These are phyloP conservation scores for Allophyes oxyacanthae DNA, from an alignment of 2,888 invertebrate genomes.

Conservation along the genomic window DNA sequence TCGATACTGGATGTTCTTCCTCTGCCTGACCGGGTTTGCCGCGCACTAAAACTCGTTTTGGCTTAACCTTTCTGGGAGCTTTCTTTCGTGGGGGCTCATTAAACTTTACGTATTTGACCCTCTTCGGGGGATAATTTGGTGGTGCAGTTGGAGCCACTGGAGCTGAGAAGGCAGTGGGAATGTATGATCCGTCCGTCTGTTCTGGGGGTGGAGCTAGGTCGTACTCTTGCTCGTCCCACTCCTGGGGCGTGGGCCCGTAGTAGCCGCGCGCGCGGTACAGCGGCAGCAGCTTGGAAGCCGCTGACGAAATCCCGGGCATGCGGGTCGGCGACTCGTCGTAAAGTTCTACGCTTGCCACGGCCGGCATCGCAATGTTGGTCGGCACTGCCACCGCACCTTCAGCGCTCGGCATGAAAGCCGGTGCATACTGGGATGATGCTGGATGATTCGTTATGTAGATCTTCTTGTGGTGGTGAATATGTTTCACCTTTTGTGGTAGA, in stretches of 20 bases:
- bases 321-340: conserved; percentile 74
- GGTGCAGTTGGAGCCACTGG: conserved; percentile 58
- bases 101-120: conserved; percentile 80
- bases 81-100: conserved; percentile 79
- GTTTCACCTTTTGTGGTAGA: conserved; percentile 88
- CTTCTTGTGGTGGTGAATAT: conserved; percentile 88
- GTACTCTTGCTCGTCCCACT: conserved; percentile 79
- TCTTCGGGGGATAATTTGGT: conserved; percentile 69
- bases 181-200: conserved; percentile 65
- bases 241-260: conserved; percentile 80
- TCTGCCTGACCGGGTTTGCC: conserved; percentile 70
- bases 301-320: conserved; percentile 63
- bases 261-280: conserved; percentile 84
- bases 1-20: conserved; percentile 80
- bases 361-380: conserved; percentile 75
- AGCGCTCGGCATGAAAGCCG: conserved; percentile 82
- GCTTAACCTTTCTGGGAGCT: conserved; percentile 73
- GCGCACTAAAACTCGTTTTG: conserved; percentile 74
- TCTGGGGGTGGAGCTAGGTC: conserved; percentile 74
- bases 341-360: conserved; percentile 73
- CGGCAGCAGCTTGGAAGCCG: conserved; percentile 81
- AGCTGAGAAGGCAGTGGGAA: conserved; percentile 68
- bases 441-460: conserved; percentile 87
- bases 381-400: conserved; percentile 81
- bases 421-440: conserved; percentile 83